Conservation (phyloP, 2,113 vertebrate species). For the Hypomesus transpacificus region DNA sequence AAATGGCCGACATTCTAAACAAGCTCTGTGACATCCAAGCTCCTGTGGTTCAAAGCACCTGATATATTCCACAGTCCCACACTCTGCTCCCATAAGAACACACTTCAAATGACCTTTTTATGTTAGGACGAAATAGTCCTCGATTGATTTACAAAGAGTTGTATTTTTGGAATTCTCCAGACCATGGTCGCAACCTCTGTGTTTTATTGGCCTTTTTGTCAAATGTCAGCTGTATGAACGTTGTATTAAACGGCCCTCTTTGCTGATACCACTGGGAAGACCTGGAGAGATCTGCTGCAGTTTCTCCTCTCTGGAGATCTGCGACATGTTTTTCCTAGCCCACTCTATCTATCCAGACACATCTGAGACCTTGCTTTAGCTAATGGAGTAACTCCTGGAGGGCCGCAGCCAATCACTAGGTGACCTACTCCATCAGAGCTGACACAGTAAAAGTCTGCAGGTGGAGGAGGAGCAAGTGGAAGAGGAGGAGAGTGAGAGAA, state of each 20-base stretch:
- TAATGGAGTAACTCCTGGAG: slow-evolving; percentile 53
- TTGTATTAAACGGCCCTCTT: slow-evolving; percentile 22
- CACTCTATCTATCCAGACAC: slow-evolving; percentile 34
- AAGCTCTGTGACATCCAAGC: slow-evolving; percentile 29
- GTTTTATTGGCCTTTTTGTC: slow-evolving; percentile 21
- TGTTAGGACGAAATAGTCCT: slow-evolving; percentile 3
- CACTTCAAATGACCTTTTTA: slow-evolving; percentile 16
- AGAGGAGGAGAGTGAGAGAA: neutral
- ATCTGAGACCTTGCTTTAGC: slow-evolving; percentile 38
- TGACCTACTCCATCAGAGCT: slow-evolving; percentile 43
- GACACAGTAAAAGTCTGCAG: slow-evolving; percentile 14
- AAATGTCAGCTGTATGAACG: slow-evolving; percentile 31
- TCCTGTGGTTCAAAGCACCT: slow-evolving; percentile 17
- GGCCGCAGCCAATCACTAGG: slow-evolving; percentile 40
- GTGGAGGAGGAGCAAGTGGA: slow-evolving; percentile 9
- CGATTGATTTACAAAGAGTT: slow-evolving; percentile 11
- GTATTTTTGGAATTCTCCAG: slow-evolving; percentile 14
- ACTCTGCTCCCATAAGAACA: slow-evolving; percentile 25
- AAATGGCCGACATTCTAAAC: slow-evolving; percentile 15
- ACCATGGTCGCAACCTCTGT: slow-evolving; percentile 12
- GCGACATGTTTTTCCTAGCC: slow-evolving; percentile 12
- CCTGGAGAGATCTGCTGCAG: slow-evolving; percentile 25
- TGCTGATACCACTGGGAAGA: slow-evolving; percentile 25
- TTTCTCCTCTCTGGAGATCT: slow-evolving; percentile 35
- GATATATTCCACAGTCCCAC: slow-evolving; percentile 20